Base-by-base conservation (phyloP, 1,140 invertebrate genomes). In the Solen grandis region DNA sequence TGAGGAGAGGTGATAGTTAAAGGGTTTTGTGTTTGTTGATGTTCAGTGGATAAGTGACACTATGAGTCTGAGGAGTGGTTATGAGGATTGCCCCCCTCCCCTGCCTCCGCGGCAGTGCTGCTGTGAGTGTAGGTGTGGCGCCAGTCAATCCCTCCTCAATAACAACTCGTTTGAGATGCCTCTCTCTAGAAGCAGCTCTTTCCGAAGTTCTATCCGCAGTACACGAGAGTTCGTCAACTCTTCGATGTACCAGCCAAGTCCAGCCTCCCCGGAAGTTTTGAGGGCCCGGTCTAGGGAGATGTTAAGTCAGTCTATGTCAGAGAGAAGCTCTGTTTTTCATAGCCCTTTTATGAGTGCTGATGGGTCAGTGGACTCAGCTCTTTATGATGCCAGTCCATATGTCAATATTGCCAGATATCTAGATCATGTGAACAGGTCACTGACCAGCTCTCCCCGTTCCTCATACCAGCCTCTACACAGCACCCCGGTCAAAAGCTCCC, bases 41-140 rank as follows among this genome's bases (percentile, higher is more conserved):
- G n/a, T n/a, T n/a, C n/a, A n/a, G n/a, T n/a, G n/a, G n/a, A n/a
- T n/a, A n/a, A n/a, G n/a, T n/a, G n/a, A n/a, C n/a, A n/a, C n/a
- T n/a, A n/a, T n/a, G n/a, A n/a, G n/a, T n/a, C n/a, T n/a, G n/a
- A n/a, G n/a, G n/a, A n/a, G n/a, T n/a, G n/a, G n/a, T n/a, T n/a
- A n/a, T n/a, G n/a, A n/a, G n/a, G n/a, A n/a, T n/a, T n/a, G n/a
- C n/a, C 75, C 75, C 4, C 75, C 75, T 14, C 75, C 75, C 16
- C 35, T 78, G 14, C 75, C 75, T 33, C 75, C 75, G 4, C 52
- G 75, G 36, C 41, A 60, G 50, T 78, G 75, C 41, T 54, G 36
- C 5, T 78, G 75, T 41, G 35, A 29, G 4, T 78, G 75, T 60
- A 68, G 14, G 10, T 78, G 75, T 60, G 63, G 41, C 2, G 75